Percentiles rank a stretch among this genome's conserved stretches.
These are phyloP conservation scores for Leptobrachium ailaonicum DNA, from an alignment of 2,113 vertebrate genomes.

Conservation along the genomic window DNA sequence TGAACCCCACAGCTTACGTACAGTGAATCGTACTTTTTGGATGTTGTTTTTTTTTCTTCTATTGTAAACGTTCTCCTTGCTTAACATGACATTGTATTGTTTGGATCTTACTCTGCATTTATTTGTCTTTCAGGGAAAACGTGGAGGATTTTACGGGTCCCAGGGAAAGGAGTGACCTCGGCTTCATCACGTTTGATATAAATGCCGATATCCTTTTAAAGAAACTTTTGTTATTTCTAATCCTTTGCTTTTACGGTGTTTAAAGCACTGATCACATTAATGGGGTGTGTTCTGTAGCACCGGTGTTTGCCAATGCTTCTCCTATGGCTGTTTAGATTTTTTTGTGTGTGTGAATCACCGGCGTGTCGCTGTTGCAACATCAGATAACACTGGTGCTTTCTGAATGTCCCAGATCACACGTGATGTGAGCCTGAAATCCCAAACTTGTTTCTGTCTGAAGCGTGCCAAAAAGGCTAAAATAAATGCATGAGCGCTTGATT, in stretches of 20 bases:
- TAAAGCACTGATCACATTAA: slow-evolving; percentile 7
- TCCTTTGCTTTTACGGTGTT: neutral
- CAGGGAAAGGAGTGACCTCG: slow-evolving; percentile 93
- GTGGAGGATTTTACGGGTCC: slow-evolving; percentile 97
- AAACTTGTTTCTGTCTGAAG: slow-evolving; percentile 19
- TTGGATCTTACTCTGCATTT: neutral
- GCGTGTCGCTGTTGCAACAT: too few relatives aligned
- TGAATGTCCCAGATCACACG: too few relatives aligned
- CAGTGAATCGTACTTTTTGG: too few relatives aligned
- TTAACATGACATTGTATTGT: too few relatives aligned
- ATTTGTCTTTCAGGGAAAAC: slow-evolving; percentile 81
- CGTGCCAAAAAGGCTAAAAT: neutral
- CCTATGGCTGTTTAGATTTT: too few relatives aligned
- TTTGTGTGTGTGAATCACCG: too few relatives aligned
- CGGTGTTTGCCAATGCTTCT: too few relatives aligned
- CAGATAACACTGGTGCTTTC: too few relatives aligned
- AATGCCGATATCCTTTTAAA: slow-evolving; percentile 93
- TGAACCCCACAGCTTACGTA: too few relatives aligned
- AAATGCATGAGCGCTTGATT: neutral
- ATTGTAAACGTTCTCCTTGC: neutral
- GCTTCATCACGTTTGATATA: slow-evolving; percentile 93
- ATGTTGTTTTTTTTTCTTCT: neutral
- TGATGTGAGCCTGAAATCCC: slow-evolving; percentile 3
- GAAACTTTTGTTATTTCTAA: neutral
- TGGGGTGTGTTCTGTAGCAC: neutral